Percentiles rank a stretch among this genome's conserved stretches.
phyloP scores from a whole-genome alignment of 2,888 invertebrate genomes.

The Alcis repandata region DNA sequence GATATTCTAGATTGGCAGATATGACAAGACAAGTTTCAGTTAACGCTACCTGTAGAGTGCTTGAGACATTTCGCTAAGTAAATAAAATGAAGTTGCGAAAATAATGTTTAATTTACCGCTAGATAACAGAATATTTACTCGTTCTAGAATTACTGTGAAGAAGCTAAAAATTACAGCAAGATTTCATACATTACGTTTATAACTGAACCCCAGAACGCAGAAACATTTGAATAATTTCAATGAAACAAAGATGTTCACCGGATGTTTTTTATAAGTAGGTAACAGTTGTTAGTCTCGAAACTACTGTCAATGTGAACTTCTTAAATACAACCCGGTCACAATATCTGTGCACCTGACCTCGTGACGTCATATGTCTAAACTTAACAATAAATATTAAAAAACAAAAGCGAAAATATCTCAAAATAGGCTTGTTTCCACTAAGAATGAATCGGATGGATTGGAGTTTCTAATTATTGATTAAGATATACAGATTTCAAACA shows the following conservation, averaged over 20 bases:
- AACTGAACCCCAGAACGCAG: slow-evolving; percentile 57
- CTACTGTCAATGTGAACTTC: slow-evolving; percentile 19
- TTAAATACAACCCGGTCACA: too few relatives aligned
- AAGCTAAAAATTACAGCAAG: slow-evolving; percentile 24
- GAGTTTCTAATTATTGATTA: too few relatives aligned
- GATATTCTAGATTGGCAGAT: neutral
- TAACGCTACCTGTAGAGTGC: slow-evolving; percentile 19
- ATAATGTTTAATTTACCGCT: slow-evolving; percentile 26
- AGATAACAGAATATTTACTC: slow-evolving; percentile 17
- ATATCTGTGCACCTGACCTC: too few relatives aligned
- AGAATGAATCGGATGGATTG: too few relatives aligned
- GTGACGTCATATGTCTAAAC: too few relatives aligned
- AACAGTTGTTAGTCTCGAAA: slow-evolving; percentile 52
- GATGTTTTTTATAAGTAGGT: slow-evolving; percentile 66
- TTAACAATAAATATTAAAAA: too few relatives aligned
- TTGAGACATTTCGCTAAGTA: slow-evolving; percentile 29
- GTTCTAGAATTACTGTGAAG: slow-evolving; percentile 17
- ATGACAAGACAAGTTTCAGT: slow-evolving; percentile 6
- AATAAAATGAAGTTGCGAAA: slow-evolving; percentile 29
- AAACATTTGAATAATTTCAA: slow-evolving; percentile 39
- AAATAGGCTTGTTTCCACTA: too few relatives aligned
- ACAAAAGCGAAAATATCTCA: too few relatives aligned
- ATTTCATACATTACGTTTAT: slow-evolving; percentile 36
- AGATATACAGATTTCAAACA: too few relatives aligned
- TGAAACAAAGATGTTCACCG: slow-evolving; percentile 54